These are phyloP conservation scores for Psophia crepitans DNA, from an alignment of 2,113 vertebrate genomes.

Conservation along the genomic window DNA sequence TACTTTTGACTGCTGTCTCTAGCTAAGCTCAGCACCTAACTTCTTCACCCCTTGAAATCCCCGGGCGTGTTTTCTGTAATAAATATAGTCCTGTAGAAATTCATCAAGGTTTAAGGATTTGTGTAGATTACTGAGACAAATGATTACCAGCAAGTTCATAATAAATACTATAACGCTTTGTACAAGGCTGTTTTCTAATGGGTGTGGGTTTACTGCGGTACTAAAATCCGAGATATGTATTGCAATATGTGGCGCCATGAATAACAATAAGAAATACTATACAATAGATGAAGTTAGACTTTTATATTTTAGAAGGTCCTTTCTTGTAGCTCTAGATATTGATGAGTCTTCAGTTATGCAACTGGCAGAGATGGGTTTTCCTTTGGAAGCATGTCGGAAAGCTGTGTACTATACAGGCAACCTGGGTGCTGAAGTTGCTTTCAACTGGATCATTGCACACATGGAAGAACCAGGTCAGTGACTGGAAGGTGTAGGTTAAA, in stretches of 20 bases:
- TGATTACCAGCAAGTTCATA: background rate
- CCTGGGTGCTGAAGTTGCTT: constrained; percentile 94
- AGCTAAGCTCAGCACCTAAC: background rate
- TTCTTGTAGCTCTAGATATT: constrained; percentile 88
- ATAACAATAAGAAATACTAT: background rate
- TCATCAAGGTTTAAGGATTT: background rate
- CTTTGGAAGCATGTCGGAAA: constrained; percentile 94
- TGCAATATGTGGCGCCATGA: background rate
- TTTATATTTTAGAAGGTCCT: background rate
- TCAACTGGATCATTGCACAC: constrained; percentile 99
- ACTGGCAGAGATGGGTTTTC: constrained; percentile 98
- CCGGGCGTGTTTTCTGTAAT: background rate
- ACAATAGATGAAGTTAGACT: background rate
- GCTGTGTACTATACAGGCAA: constrained; percentile 98
- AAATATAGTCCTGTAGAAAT: background rate
- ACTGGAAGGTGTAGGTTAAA: background rate
- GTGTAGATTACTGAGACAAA: background rate
- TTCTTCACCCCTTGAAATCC: background rate
- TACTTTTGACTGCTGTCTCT: background rate
- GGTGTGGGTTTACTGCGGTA: background rate
- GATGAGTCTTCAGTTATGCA: constrained; percentile 96
- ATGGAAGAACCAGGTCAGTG: constrained; percentile 96
- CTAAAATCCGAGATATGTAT: background rate
- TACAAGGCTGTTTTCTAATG: background rate
- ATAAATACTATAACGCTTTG: background rate